Base-by-base conservation (phyloP, 2,113 vertebrate genomes). In the Daphoenositta chrysoptera region DNA sequence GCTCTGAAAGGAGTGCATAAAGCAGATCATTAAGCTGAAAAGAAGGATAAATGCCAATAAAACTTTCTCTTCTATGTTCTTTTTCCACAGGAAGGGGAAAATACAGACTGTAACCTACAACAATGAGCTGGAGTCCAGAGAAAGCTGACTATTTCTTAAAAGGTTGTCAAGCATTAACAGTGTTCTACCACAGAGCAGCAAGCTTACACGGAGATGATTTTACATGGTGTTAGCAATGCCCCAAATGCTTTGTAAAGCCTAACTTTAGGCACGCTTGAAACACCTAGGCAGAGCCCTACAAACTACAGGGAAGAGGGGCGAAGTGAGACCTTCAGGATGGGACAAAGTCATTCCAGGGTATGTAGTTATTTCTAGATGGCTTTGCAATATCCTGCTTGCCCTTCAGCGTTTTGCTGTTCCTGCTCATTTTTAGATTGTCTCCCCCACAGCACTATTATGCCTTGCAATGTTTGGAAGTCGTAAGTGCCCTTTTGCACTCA, bases 401-500 rank as follows among this genome's bases (percentile, higher is more conserved):
- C 81, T 80, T 84, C 71, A 79, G 57, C 37, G 30, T 47, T 87
- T 63, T 93, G 78, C 58, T 89, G 24, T 54, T 90, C 47, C 57
- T 89, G 53, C 76, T 73, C 77, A 45, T 66, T 94, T 96, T 78
- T 33, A 72, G 61, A 57, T 33, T 73, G 72, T 76, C 79, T 96
- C 58, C 66, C 87, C 28, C 42, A 51, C 1, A 10, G 87, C 53
- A 56, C 40, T 82, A 22, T 60, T 76, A 77, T 5, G 72, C 75
- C 72, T 86, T 58, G 65, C 3, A 12, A 45, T 57, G 44, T 89
- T 96, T 94, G 54, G 58, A 87, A 90, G 61, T 40, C 92, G 6
- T 35, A 54, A 73, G 30, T 88, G 85, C 66, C 77, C 85, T 93
- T 93, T 93, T 70, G 61, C 63, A 83, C 79, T 83, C 92, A 87